A percentile compares a stretch with the other conserved stretches of the same genome.
These are phyloP conservation scores for Silurus aristotelis DNA, from an alignment of 2,797 vertebrate species.

Conservation along the genomic window DNA sequence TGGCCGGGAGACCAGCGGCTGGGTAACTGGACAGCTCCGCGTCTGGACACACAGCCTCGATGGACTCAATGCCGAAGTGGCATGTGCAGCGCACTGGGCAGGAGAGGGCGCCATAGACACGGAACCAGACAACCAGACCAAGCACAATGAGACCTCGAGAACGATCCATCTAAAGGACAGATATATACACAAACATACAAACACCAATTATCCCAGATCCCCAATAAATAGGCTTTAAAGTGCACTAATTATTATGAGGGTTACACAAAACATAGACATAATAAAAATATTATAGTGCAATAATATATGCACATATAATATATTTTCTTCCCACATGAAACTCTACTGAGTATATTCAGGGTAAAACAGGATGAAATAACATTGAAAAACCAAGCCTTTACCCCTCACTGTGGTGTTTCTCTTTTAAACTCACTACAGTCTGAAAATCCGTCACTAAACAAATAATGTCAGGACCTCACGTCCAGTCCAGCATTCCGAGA, in stretches of 20 bases:
- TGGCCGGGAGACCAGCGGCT: constrained; percentile 48
- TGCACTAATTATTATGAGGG: background rate
- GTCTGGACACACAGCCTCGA: constrained; percentile 58
- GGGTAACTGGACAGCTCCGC: constrained; percentile 52
- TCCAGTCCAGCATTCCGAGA: background rate
- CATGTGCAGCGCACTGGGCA: constrained; percentile 61
- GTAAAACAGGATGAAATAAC: background rate
- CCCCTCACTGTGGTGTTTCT: constrained; percentile 5
- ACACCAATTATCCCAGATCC: background rate
- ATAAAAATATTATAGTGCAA: background rate
- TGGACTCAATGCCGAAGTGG: constrained; percentile 52
- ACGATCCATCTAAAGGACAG: constrained; percentile 57
- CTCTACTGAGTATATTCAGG: background rate
- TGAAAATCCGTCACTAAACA: constrained; percentile 37
- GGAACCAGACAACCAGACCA: constrained; percentile 53
- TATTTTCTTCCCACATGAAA: background rate
- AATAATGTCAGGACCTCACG: constrained; percentile 35
- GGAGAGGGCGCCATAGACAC: constrained; percentile 51
- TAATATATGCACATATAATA: background rate
- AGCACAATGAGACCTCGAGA: constrained; percentile 50
- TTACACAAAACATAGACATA: background rate
- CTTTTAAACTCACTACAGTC: constrained; percentile 22
- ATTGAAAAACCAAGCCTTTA: background rate
- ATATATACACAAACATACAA: background rate
- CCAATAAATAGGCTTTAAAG: background rate